Percentiles rank a stretch among this genome's conserved stretches.
Conservation (phyloP, 2,113 vertebrate species). For the Heteronetta atricapilla region DNA sequence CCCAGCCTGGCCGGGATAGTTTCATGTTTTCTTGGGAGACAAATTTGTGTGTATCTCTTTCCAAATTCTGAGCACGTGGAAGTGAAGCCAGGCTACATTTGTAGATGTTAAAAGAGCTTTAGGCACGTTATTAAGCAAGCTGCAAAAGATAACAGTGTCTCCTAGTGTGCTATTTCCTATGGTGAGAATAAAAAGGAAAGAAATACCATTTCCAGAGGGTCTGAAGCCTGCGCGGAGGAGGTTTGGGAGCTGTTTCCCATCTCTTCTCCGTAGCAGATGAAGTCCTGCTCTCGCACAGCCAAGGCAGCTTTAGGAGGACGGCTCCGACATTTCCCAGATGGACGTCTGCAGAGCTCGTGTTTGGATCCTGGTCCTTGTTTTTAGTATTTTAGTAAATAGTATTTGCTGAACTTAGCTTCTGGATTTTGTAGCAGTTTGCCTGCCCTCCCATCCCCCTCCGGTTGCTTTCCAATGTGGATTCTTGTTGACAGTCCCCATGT, state of each 20-base stretch:
- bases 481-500: fast-evolving
- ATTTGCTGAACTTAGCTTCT: background rate
- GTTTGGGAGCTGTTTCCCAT: background rate
- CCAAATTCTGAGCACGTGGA: background rate
- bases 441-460: background rate
- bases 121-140: background rate
- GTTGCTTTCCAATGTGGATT: background rate
- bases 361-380: background rate
- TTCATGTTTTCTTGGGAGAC: background rate
- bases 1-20: background rate
- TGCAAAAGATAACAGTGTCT: background rate
- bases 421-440: background rate
- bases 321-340: conserved; percentile 1
- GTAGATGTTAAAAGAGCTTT: background rate
- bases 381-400: background rate
- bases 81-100: background rate
- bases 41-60: background rate
- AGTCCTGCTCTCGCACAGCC: background rate
- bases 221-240: background rate
- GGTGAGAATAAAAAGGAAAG: background rate
- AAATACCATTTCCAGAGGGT: background rate
- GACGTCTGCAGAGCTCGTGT: background rate
- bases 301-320: background rate
- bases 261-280: background rate
- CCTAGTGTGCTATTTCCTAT: background rate